phyloP scores from a whole-genome alignment of 2,797 vertebrate species.

The Astyanax mexicanus region DNA sequence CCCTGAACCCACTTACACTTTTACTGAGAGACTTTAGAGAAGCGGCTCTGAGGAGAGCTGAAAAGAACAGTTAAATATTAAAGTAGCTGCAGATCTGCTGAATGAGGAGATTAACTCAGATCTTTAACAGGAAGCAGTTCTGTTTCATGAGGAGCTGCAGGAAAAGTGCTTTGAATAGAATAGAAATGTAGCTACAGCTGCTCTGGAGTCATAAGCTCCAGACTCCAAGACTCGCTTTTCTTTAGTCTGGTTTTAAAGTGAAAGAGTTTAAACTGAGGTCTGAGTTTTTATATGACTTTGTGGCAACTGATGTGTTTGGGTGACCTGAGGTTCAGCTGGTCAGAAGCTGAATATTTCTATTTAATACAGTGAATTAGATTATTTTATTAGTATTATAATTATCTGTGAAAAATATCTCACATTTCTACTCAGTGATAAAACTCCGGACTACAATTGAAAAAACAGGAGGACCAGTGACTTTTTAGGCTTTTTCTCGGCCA shows the following conservation, averaged over 20 bases:
- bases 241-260: not conserved
- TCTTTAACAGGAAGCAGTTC: conserved; percentile 1
- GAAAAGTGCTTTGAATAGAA: not conserved
- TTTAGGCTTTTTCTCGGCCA: no score
- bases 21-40: conserved; percentile 22
- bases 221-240: not conserved
- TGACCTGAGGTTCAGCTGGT: not conserved
- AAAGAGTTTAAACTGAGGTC: not conserved
- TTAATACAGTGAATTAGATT: not conserved
- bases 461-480: no score
- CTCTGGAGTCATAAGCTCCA: not conserved
- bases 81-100: conserved; percentile 21
- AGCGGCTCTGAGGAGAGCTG: not conserved
- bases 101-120: conserved; percentile 4
- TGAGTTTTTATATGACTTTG: not conserved
- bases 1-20: conserved; percentile 28
- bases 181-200: not conserved
- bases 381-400: not conserved
- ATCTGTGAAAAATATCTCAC: no score
- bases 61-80: conserved; percentile 16
- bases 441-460: no score
- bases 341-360: not conserved
- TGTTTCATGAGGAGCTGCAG: conserved; percentile 4
- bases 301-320: conserved; percentile 4
- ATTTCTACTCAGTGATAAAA: no score